A percentile compares a stretch with the other conserved stretches of the same genome.
Evolutionary conservation across 2,888 invertebrate species (phyloP).

Genomic region (Mycalesis mineus): DNA sequence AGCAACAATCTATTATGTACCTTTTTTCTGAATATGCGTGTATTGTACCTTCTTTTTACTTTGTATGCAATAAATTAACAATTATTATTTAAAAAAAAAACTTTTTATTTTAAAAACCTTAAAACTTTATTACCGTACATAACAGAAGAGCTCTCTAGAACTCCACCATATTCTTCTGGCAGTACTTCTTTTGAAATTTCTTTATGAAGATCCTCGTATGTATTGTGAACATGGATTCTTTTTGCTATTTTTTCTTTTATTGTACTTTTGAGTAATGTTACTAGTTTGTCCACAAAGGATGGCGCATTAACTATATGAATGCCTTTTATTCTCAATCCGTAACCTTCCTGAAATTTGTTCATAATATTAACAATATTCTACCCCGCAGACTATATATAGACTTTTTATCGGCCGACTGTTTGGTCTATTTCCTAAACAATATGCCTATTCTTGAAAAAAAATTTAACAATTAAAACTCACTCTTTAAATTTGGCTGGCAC

Average conservation of each 20-base stretch:
- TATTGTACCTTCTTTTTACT: neutral
- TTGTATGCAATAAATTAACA: no score
- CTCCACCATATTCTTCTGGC: slow-evolving; percentile 41
- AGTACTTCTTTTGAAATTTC: slow-evolving; percentile 34
- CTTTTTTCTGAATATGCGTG: no score
- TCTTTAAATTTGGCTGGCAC: no score
- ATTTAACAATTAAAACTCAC: no score
- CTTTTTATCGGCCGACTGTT: no score
- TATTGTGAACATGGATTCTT: slow-evolving; percentile 40
- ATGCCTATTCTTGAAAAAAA: no score
- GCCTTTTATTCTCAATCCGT: slow-evolving; percentile 39
- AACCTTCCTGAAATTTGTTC: slow-evolving; percentile 43
- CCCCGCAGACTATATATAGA: no score
- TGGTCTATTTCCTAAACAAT: no score
- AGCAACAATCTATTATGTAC: neutral
- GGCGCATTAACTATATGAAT: slow-evolving; percentile 45
- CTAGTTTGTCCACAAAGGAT: slow-evolving; percentile 38
- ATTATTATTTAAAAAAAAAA: no score
- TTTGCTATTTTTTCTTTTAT: slow-evolving; percentile 42
- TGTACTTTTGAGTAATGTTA: slow-evolving; percentile 40
- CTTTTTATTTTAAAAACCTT: no score
- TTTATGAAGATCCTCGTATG: slow-evolving; percentile 36
- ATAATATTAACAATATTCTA: no score
- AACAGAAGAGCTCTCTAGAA: neutral
- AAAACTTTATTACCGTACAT: neutral